Percentiles rank a stretch among this genome's conserved stretches.
Conservation (phyloP, 2,888 invertebrate genomes). For the Macrosiphum euphorbiae region DNA sequence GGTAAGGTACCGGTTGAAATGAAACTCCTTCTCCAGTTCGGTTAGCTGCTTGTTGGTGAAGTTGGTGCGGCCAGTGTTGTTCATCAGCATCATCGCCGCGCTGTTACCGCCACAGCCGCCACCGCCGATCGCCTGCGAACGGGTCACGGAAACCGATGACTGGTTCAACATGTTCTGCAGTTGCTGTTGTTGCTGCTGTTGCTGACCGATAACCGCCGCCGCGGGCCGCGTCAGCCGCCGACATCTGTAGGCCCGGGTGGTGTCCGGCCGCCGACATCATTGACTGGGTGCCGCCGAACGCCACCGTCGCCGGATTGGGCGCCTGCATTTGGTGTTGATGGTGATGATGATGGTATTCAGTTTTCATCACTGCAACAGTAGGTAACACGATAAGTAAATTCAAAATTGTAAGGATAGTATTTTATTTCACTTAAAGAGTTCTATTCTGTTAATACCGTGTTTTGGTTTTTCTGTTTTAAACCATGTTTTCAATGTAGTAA, state of each 20-base stretch:
- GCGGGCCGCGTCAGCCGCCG: background rate
- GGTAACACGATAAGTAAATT: background rate
- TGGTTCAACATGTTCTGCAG: conserved; percentile 14
- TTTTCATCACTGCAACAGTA: conserved; percentile 49
- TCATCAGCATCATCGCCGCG: conserved; percentile 69
- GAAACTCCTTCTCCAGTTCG: conserved; percentile 99
- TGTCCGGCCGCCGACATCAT: conserved; percentile 43
- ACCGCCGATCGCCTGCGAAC: conserved; percentile 49
- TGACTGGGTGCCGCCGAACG: conserved; percentile 43
- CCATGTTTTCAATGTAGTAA: no score
- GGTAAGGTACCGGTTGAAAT: conserved; percentile 98
- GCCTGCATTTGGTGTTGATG: conserved; percentile 37
- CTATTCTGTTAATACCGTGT: no score
- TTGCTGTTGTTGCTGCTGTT: conserved; percentile 12
- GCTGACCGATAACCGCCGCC: background rate
- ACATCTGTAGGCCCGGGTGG: conserved; percentile 24
- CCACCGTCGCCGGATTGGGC: background rate
- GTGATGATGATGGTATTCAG: conserved; percentile 55
- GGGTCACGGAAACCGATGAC: conserved; percentile 35
- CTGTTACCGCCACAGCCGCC: conserved; percentile 6
- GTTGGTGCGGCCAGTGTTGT: conserved; percentile 95
- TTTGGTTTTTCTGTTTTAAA: no score
- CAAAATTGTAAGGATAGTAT: background rate
- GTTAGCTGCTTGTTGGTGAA: conserved; percentile 99
- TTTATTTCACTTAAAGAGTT: no score